These are phyloP conservation scores for Sebastes alutus DNA, from an alignment of 2,797 vertebrate genomes.

Conservation along the genomic window DNA sequence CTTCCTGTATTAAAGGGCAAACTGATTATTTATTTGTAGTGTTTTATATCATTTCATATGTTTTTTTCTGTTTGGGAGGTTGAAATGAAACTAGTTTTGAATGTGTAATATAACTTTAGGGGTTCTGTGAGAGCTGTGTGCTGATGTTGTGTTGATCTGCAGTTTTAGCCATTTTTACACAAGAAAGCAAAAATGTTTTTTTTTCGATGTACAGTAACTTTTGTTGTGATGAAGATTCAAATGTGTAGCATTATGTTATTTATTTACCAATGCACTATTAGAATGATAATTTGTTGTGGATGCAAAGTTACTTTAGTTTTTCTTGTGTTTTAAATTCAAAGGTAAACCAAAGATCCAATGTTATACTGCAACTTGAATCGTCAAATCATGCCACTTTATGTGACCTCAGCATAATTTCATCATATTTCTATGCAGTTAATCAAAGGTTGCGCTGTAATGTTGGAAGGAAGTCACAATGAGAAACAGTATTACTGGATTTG, in stretches of 20 bases:
- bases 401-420: conserved; percentile 11
- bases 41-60: conserved; percentile 21
- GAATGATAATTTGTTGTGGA: not conserved
- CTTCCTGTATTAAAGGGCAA: conserved; percentile 15
- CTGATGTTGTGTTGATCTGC: conserved; percentile 3
- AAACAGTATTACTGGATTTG: conserved; percentile 9
- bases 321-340: conserved; percentile 6
- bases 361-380: conserved; percentile 8
- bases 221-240: not conserved
- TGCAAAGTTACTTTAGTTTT: not conserved
- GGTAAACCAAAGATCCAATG: conserved; percentile 18
- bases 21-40: conserved; percentile 7
- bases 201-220: not conserved
- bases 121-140: conserved; percentile 14
- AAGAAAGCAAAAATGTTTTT: not conserved
- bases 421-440: conserved; percentile 21
- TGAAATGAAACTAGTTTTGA: conserved; percentile 39
- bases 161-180: conserved; percentile 11
- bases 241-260: not conserved
- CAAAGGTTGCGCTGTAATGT: conserved; percentile 3
- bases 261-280: not conserved
- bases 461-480: not conserved
- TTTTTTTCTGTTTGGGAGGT: not conserved
- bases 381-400: not conserved
- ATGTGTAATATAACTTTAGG: conserved; percentile 22